These are phyloP conservation scores for Micromussa lordhowensis DNA, from an alignment of 92 coral and sea anemone species.

Conservation along the genomic window DNA sequence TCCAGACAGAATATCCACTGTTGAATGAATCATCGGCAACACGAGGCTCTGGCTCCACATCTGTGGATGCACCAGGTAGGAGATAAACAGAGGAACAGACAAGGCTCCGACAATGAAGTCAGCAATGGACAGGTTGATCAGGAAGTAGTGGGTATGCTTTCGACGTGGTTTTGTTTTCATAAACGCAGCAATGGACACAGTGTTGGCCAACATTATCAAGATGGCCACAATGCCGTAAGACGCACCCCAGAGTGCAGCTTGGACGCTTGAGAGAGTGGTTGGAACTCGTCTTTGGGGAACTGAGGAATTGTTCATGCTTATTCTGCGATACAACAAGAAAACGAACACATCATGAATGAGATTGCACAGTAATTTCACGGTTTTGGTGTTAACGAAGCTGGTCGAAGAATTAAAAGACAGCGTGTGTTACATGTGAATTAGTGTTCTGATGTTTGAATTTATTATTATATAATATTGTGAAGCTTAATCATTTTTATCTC, in stretches of 20 bases:
- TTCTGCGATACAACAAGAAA: neutral
- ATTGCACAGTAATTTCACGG: neutral
- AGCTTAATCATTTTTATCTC: neutral
- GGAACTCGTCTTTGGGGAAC: neutral
- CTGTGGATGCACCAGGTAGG: conserved; percentile 48
- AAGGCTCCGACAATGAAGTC: conserved; percentile 69
- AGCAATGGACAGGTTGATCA: conserved; percentile 69
- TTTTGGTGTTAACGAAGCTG: neutral
- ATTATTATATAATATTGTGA: conserved; percentile 4
- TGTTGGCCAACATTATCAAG: conserved; percentile 60
- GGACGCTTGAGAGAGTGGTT: neutral
- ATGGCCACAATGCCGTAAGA: conserved; percentile 62
- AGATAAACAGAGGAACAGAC: conserved; percentile 61
- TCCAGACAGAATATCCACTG: conserved; percentile 70
- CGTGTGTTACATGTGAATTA: neutral
- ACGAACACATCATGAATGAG: neutral
- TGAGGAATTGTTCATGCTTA: conserved; percentile 27
- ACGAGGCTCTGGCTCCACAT: conserved; percentile 25
- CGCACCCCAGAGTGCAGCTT: conserved; percentile 54
- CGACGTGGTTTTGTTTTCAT: conserved; percentile 62
- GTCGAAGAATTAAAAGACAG: neutral
- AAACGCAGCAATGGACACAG: conserved; percentile 55
- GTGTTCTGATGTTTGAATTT: neutral
- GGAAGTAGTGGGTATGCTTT: conserved; percentile 70
- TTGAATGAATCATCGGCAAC: conserved; percentile 50